phyloP scores from a whole-genome alignment of 2,888 invertebrate genomes.

The Tenodera sinensis region DNA sequence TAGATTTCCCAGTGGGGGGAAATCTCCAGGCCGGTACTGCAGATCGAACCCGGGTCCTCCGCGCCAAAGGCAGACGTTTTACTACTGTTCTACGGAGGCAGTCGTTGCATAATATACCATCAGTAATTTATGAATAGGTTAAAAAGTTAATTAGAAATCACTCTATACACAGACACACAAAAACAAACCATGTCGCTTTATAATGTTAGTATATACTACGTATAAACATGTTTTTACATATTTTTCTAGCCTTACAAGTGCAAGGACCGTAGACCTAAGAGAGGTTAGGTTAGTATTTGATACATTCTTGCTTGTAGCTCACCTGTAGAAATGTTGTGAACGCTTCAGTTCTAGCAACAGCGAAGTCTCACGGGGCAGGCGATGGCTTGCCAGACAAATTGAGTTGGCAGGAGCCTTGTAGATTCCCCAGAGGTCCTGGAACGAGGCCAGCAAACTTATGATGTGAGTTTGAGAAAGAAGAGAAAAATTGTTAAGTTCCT shows the following conservation, averaged over 20 bases:
- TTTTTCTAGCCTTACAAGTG: background rate
- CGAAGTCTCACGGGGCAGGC: background rate
- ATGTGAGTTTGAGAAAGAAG: background rate
- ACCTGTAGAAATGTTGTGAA: background rate
- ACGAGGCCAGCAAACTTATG: background rate
- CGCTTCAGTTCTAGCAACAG: background rate
- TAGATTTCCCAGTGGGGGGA: too few relatives aligned
- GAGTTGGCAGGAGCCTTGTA: background rate
- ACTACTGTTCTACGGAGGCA: too few relatives aligned
- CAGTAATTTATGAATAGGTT: too few relatives aligned
- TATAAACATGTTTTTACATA: too few relatives aligned
- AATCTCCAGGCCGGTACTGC: too few relatives aligned
- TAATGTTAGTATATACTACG: too few relatives aligned
- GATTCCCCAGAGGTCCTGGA: background rate
- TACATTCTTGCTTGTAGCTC: background rate
- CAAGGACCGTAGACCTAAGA: background rate
- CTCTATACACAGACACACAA: too few relatives aligned
- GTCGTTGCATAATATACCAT: too few relatives aligned
- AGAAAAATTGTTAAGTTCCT: background rate
- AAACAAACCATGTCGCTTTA: too few relatives aligned
- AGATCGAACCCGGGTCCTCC: too few relatives aligned
- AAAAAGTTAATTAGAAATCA: too few relatives aligned
- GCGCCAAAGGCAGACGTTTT: too few relatives aligned
- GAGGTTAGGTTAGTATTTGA: background rate
- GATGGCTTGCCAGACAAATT: background rate